phyloP scores from a whole-genome alignment of 2,113 vertebrate species.

The Sinocyclocheilus grahami region DNA sequence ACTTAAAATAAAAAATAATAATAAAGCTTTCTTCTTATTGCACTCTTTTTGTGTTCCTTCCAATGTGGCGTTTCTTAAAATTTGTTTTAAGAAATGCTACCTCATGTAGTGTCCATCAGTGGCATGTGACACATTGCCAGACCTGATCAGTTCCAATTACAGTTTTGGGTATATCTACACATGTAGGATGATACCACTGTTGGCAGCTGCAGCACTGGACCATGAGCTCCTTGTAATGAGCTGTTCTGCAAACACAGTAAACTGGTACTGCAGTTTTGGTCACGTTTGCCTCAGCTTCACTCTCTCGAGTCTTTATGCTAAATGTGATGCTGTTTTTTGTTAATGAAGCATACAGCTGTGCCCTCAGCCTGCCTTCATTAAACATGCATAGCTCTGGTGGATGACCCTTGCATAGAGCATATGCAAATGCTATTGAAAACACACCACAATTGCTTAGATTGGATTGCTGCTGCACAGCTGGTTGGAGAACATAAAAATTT shows the following conservation, averaged over 20 bases:
- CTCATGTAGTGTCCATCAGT: not conserved
- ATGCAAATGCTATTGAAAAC: slow-evolving; percentile 10
- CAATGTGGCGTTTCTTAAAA: not conserved
- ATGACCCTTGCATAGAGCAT: slow-evolving; percentile 3
- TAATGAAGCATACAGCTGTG: not conserved
- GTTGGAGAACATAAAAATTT: not conserved
- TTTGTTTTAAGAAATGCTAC: not conserved
- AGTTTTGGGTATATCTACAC: not conserved
- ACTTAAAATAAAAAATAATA: not conserved
- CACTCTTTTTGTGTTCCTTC: not conserved
- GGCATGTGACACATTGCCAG: slow-evolving; percentile 16
- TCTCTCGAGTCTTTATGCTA: not conserved
- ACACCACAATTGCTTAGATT: not conserved
- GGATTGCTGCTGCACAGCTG: not conserved
- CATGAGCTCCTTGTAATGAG: too few species aligned
- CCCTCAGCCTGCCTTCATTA: not conserved
- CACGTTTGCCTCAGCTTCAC: not conserved
- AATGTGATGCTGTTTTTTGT: slow-evolving; percentile 5
- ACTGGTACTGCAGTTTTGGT: slow-evolving; percentile 9
- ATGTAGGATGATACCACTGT: slow-evolving; percentile 15
- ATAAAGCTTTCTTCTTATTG: slow-evolving; percentile 6
- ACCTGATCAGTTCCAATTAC: slow-evolving; percentile 17
- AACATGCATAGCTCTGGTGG: slow-evolving; percentile 1
- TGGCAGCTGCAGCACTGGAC: slow-evolving; percentile 9
- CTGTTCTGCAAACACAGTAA: slow-evolving; percentile 25